These are phyloP conservation scores for Sebastolobus altivelis DNA, from an alignment of 2,797 vertebrate genomes.

Conservation along the genomic window DNA sequence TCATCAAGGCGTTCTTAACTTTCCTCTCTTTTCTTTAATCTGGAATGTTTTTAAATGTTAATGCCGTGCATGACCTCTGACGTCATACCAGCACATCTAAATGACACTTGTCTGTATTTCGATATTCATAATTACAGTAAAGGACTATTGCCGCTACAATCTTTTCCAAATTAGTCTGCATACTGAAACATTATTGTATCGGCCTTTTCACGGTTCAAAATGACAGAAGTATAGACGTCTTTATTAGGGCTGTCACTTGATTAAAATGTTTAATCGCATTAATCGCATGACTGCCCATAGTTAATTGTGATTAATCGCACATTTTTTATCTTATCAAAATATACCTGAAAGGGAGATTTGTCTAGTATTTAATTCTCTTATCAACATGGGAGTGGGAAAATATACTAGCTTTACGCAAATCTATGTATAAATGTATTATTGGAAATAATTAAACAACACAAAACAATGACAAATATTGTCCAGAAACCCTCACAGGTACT, in stretches of 20 bases:
- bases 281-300: not conserved
- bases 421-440: no score
- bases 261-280: not conserved
- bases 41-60: not conserved
- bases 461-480: no score
- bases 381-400: no score
- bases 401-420: no score
- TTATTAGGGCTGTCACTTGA: not conserved
- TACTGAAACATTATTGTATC: not conserved
- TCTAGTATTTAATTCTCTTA: no score
- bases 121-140: not conserved
- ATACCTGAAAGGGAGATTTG: no score
- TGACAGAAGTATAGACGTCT: not conserved
- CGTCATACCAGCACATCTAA: not conserved
- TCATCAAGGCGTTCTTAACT: not conserved
- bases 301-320: no score
- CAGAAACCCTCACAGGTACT: no score
- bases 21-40: not conserved
- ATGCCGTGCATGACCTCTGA: not conserved
- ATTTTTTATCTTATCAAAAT: no score
- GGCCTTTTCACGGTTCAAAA: not conserved
- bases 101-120: not conserved
- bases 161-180: not conserved
- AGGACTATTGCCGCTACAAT: not conserved
- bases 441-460: accelerated